Percentiles rank a stretch among this genome's conserved stretches.
phyloP scores from a whole-genome alignment of 2,888 invertebrate genomes.

The Pristionchus fissidentatus region DNA sequence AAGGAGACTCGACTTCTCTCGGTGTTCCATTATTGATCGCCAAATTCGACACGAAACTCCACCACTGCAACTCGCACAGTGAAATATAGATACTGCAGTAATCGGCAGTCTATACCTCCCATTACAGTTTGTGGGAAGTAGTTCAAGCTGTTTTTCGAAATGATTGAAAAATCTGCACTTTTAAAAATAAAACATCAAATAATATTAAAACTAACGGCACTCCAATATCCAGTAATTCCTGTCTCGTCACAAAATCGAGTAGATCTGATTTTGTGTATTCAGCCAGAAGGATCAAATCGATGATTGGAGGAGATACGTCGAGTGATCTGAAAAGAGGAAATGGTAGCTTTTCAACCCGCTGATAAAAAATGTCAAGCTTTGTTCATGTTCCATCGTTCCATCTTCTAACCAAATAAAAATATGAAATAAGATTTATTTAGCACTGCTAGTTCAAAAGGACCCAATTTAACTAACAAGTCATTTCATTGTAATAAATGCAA shows the following conservation, averaged over 20 bases:
- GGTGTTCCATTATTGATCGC: constrained; percentile 64
- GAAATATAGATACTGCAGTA: no score
- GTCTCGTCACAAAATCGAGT: constrained; percentile 85
- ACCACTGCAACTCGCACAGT: constrained; percentile 65
- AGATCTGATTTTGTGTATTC: constrained; percentile 87
- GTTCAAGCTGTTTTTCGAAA: no score
- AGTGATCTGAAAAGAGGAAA: constrained; percentile 77
- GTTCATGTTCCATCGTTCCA: neutral
- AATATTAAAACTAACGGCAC: constrained; percentile 81
- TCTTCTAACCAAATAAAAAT: no score
- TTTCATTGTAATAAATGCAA: neutral
- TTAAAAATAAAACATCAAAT: no score
- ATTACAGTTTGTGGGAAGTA: no score
- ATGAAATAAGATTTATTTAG: no score
- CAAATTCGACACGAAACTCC: constrained; percentile 73
- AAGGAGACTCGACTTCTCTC: constrained; percentile 51
- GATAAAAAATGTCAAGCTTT: neutral
- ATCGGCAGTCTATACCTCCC: no score
- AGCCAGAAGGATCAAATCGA: constrained; percentile 82
- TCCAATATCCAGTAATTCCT: constrained; percentile 86
- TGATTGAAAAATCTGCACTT: no score
- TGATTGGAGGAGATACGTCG: constrained; percentile 83
- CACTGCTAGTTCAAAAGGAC: no score
- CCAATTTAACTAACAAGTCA: neutral
- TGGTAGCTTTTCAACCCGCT: neutral